Evolutionary conservation across 2,888 invertebrate genomes (phyloP), one percentile per base, ranked within the genome.

Genomic region (Parnassius glacialis): DNA sequence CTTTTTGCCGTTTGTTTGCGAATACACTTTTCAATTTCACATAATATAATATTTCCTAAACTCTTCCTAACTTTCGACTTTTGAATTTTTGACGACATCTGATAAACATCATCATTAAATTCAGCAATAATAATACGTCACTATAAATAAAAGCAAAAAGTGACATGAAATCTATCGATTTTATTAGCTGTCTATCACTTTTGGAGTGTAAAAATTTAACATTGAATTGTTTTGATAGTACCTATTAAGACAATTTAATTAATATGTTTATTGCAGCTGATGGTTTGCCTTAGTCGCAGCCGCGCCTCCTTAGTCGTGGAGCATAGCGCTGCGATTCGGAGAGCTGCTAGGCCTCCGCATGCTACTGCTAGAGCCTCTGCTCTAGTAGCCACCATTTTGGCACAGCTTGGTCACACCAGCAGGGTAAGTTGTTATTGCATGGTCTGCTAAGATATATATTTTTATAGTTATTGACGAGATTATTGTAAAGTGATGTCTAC

Each of bases 271-370:
- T 60, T 54, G 12, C 73, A 90, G 90, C 95, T 97, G 66, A 94
- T 97, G 72, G 92, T 95, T 25, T 94, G 95, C 74, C 92, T 97
- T 87, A 94, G 95, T 10, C 93, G 94, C 69, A 93, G 93, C 65
- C 93, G 94, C 68, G 95, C 96, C 2, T 90, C 93, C 53, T 87
- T 95, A 61, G 93, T 97, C 70, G 91, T 94, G 25, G 95, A 95
- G 79, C 95, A 96, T 82, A 92, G 94, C 59, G 92, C 93, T 59
- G 93, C 94, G 59, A 92, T 97, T 75, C 94, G 94, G 75, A 92
- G 93, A 68, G 94, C 94, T 47, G 94, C 94, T 16, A 79, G 81
- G 7, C 73, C 81, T 9, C 87, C 91, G 65, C 94, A 94, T 81
- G 92, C 93, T 61, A 85, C 94, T 75, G 94, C 95, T 10, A 93